Conservation (phyloP, 35 echinoderm and acorn worm genomes). For the Nesometra sesokonis region DNA sequence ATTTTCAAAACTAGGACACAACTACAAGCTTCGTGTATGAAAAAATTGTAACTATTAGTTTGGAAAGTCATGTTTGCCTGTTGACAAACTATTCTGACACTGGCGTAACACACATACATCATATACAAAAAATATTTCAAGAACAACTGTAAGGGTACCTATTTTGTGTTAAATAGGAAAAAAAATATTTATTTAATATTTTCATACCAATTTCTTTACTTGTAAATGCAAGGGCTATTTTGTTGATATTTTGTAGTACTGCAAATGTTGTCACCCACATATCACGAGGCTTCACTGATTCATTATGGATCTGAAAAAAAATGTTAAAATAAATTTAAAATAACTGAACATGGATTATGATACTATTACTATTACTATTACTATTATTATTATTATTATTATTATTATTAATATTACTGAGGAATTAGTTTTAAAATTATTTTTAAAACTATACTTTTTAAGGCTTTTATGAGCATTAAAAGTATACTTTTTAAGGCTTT, state of each 20-base stretch:
- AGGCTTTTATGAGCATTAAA: too few relatives aligned
- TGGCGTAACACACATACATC: neutral
- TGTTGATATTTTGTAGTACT: slow-evolving; percentile 89
- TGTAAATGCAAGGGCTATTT: slow-evolving; percentile 88
- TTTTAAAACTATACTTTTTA: too few relatives aligned
- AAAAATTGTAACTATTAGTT: neutral
- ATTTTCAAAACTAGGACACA: too few relatives aligned
- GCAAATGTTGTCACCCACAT: slow-evolving; percentile 95
- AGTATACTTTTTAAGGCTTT: too few relatives aligned
- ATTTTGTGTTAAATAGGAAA: neutral
- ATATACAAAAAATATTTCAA: neutral
- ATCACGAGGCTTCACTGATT: slow-evolving; percentile 87
- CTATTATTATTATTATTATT: too few relatives aligned
- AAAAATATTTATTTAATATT: neutral
- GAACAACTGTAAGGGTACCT: neutral
- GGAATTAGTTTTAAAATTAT: neutral
- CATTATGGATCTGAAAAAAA: slow-evolving; percentile 59
- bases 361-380: too few relatives aligned
- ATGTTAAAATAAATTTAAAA: neutral
- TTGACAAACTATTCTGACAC: too few relatives aligned
- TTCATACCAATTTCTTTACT: slow-evolving; percentile 92
- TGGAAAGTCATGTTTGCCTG: too few relatives aligned
- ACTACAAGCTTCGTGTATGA: too few relatives aligned
- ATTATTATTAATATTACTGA: too few relatives aligned
- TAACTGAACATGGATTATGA: too few relatives aligned